phyloP scores from a whole-genome alignment of 2,888 invertebrate genomes.

The Drosophila ustulata region DNA sequence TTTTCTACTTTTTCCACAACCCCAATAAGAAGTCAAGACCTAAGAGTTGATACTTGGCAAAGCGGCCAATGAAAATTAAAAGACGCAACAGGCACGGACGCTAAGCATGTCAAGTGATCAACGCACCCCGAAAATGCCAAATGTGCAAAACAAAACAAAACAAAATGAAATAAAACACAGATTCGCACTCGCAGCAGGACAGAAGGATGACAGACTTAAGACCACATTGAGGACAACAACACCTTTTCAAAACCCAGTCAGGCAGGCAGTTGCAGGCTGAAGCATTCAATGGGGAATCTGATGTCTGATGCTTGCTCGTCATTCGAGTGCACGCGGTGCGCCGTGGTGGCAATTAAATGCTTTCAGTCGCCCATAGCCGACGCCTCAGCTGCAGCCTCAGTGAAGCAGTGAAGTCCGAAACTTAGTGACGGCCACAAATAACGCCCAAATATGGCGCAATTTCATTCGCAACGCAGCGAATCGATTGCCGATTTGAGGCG shows the following conservation, averaged over 20 bases:
- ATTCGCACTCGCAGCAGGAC: constrained; percentile 67
- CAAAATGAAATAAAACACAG: constrained; percentile 76
- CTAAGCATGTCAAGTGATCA: constrained; percentile 76
- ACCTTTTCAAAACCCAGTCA: constrained; percentile 52
- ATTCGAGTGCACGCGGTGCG: constrained; percentile 34
- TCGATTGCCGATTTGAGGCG: constrained; percentile 57
- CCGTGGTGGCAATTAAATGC: constrained; percentile 78
- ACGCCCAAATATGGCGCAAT: constrained; percentile 81
- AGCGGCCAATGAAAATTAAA: constrained; percentile 64
- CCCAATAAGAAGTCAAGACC: neutral
- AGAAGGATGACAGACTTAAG: constrained; percentile 1
- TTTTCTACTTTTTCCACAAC: constrained; percentile 26
- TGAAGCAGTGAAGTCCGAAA: constrained; percentile 2
- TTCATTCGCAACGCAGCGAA: constrained; percentile 73
- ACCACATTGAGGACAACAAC: constrained; percentile 42
- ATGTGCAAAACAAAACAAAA: constrained; percentile 73
- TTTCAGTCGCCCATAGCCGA: constrained; percentile 63
- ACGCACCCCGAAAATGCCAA: constrained; percentile 76
- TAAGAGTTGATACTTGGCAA: constrained; percentile 36
- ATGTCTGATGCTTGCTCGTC: constrained; percentile 63
- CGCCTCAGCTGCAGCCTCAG: constrained; percentile 42
- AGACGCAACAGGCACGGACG: constrained; percentile 71
- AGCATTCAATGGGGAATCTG: constrained; percentile 14
- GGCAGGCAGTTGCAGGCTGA: neutral
- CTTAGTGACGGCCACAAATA: constrained; percentile 67